Evolutionary conservation across 2,888 invertebrate species (phyloP).

Genomic region (Parnassius apollo): DNA sequence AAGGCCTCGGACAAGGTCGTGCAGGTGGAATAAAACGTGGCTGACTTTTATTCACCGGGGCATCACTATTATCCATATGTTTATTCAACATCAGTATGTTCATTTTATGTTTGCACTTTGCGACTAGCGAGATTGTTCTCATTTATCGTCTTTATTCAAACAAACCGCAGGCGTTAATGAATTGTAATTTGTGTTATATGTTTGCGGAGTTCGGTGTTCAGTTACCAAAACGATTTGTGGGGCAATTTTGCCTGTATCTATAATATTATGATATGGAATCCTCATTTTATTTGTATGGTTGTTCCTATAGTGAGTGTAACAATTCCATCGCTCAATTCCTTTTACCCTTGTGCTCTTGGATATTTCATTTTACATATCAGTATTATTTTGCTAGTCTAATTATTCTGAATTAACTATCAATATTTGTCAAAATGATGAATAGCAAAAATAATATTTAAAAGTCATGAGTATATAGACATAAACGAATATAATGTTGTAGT

Average conservation of each 20-base stretch:
- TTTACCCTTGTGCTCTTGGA: neutral
- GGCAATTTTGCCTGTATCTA: neutral
- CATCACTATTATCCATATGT: slow-evolving; percentile 1
- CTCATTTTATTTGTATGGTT: too few species aligned
- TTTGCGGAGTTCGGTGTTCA: slow-evolving; percentile 18
- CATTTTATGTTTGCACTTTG: slow-evolving; percentile 5
- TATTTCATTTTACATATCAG: neutral
- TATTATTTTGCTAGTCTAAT: neutral
- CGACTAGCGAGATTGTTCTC: slow-evolving; percentile 11
- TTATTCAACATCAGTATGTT: slow-evolving; percentile 9
- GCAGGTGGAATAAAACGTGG: slow-evolving; percentile 5
- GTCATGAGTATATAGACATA: neutral
- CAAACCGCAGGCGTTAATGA: slow-evolving; percentile 28
- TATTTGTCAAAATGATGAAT: too few species aligned
- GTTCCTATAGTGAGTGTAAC: too few species aligned
- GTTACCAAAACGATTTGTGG: neutral
- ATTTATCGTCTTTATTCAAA: slow-evolving; percentile 20
- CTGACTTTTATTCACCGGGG: neutral
- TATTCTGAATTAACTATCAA: too few species aligned
- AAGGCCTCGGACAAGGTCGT: slow-evolving; percentile 27
- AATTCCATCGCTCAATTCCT: neutral
- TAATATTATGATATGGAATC: too few species aligned
- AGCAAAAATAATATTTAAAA: neutral
- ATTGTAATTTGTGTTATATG: slow-evolving; percentile 25
- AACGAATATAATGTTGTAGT: neutral